These are phyloP conservation scores for Oenanthe melanoleuca DNA, from an alignment of 2,113 vertebrate species.

Conservation along the genomic window DNA sequence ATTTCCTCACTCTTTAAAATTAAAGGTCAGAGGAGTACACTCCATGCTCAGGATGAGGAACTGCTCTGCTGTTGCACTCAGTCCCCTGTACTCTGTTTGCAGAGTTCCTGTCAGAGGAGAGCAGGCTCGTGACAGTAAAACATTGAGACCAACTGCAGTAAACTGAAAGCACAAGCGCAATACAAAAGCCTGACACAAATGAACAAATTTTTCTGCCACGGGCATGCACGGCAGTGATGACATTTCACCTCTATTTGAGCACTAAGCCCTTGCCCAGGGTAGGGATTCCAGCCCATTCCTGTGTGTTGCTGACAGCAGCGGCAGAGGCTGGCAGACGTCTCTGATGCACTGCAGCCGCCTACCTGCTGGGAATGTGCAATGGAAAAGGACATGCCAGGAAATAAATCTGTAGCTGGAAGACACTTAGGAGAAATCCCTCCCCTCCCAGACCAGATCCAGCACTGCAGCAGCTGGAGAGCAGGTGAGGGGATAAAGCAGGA, in stretches of 20 bases:
- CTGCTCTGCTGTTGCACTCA: background rate
- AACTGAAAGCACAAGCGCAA: background rate
- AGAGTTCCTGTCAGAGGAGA: background rate
- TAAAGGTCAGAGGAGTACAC: background rate
- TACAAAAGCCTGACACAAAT: background rate
- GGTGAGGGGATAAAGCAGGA: constrained; percentile 8
- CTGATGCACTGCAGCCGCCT: background rate
- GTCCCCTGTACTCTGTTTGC: background rate
- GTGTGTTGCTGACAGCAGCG: rapidly evolving
- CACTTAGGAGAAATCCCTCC: background rate
- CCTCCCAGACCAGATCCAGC: background rate
- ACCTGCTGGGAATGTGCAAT: background rate
- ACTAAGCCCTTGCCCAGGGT: background rate
- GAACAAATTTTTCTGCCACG: background rate
- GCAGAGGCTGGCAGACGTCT: rapidly evolving
- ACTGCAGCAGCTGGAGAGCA: background rate
- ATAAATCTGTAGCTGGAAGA: background rate
- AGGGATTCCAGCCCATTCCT: background rate
- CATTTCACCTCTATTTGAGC: background rate
- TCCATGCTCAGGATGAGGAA: background rate
- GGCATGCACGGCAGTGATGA: rapidly evolving
- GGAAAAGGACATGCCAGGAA: background rate
- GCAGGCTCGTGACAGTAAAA: background rate
- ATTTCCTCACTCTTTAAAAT: background rate
- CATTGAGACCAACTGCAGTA: background rate